Evolutionary conservation across 2,888 invertebrate genomes (phyloP).

Genomic region (Bugula neritina): DNA sequence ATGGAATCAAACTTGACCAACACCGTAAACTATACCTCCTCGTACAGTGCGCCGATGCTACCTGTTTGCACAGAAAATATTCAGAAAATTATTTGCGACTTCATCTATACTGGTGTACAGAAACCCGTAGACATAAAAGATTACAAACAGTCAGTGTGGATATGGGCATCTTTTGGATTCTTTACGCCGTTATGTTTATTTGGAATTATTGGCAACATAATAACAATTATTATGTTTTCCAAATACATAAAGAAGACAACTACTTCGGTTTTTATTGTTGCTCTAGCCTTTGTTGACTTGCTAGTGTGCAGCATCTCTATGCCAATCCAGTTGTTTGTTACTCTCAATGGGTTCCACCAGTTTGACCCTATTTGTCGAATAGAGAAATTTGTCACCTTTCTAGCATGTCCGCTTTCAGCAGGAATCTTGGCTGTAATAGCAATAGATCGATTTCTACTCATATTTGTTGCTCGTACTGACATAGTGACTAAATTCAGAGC

Average conservation of each 20-base stretch:
- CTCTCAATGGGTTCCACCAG: slow-evolving; percentile 28
- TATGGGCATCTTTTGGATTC: background rate
- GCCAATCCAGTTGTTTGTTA: slow-evolving; percentile 30
- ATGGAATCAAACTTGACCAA: no score
- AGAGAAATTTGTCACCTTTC: slow-evolving; percentile 36
- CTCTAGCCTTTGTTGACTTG: slow-evolving; percentile 39
- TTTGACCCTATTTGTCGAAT: slow-evolving; percentile 37
- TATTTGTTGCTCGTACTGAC: slow-evolving; percentile 34
- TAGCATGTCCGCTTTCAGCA: slow-evolving; percentile 37
- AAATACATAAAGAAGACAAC: slow-evolving; percentile 21
- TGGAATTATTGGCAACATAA: slow-evolving; percentile 19
- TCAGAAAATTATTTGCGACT: background rate
- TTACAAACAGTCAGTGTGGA: background rate
- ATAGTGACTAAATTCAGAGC: slow-evolving; percentile 29
- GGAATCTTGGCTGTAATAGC: slow-evolving; percentile 39
- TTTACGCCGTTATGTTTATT: slow-evolving; percentile 5
- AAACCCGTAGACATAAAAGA: background rate
- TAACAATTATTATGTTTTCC: slow-evolving; percentile 19
- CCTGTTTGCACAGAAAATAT: background rate
- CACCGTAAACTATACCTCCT: no score
- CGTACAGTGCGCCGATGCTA: background rate
- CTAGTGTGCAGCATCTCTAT: slow-evolving; percentile 38
- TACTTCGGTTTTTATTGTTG: slow-evolving; percentile 37
- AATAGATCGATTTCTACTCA: slow-evolving; percentile 39
- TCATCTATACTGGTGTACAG: background rate